Evolutionary conservation across 2,888 invertebrate genomes (phyloP).

Genomic region (Phragmatobia fuliginosa): DNA sequence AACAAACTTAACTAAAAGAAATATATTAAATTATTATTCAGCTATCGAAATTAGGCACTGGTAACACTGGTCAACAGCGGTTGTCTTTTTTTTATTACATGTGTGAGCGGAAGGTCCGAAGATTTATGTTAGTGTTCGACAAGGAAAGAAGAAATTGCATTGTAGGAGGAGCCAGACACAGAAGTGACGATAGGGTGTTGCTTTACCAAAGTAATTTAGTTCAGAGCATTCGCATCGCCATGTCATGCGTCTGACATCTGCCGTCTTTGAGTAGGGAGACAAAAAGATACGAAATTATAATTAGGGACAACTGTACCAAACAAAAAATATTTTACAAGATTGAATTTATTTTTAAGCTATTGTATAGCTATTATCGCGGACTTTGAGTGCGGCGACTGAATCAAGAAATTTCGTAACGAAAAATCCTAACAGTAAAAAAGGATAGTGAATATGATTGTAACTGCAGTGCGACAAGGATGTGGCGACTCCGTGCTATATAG

Average conservation of each 20-base stretch:
- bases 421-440: no score
- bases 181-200: background rate
- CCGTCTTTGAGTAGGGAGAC: background rate
- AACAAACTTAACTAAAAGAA: background rate
- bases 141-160: background rate
- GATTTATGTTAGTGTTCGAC: background rate
- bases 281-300: background rate
- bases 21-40: no score
- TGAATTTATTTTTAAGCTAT: no score
- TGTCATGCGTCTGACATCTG: background rate
- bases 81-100: background rate
- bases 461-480: no score
- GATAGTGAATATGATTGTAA: no score
- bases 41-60: background rate
- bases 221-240: background rate
- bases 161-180: conserved; percentile 4
- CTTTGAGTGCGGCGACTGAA: no score
- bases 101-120: background rate
- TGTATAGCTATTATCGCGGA: no score
- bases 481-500: no score
- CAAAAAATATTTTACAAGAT: background rate
- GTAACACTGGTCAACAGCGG: background rate
- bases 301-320: background rate
- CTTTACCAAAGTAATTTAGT: background rate
- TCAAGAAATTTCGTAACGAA: no score